Base-by-base conservation (phyloP, 2,888 invertebrate species). In the Ditula angustiorana region DNA sequence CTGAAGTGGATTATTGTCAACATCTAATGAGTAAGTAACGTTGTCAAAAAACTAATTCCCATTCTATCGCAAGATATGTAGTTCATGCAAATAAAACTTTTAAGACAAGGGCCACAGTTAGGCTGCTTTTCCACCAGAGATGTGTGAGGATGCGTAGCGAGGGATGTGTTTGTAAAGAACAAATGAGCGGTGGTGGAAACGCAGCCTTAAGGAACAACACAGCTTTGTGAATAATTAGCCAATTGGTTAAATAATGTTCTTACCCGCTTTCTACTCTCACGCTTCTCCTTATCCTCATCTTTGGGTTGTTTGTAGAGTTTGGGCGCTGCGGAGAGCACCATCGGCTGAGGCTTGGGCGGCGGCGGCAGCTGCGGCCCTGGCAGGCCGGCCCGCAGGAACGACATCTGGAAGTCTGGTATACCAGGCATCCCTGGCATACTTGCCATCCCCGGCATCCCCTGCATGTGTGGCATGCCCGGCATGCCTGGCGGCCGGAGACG, bases 321-420 rank as follows among this genome's bases (percentile, higher is more conserved):
- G 0, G 96, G 96, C 11, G 96, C 96, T 13, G 95, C 95, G 11
- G 95, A 95, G 0, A 96, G 88, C 0, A 96, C 95, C 1, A 95
- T 94, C 0, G 95, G 95, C 72, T 94, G 94, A 0, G 92, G 92
- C 1, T 91, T 90, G 0, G 90, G 90, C 7, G 88, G 87, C 0
- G 90, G 91, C n/a, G 83, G 76, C 13, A 88, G 74, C 75, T 87
- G 91, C 0, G 89, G 92, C 0, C 91, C 92, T 0, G 85, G 91
- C 66, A 91, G 37, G 0, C 86, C 87, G 0, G 92, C 87, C 2
- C 87, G 79, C 4, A 90, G 75, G 76, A 85, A 86, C 33, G 88
- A 78, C 77, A 87, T 88, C 19, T 53, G 46, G 61, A 93, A 86
- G 0, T 90, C 85, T 69, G 76, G 90, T 78, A 73, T 93, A 67